Base-by-base conservation (phyloP, 37 sponge, comb jelly and placozoan species). In the Chondrosia reniformis region DNA sequence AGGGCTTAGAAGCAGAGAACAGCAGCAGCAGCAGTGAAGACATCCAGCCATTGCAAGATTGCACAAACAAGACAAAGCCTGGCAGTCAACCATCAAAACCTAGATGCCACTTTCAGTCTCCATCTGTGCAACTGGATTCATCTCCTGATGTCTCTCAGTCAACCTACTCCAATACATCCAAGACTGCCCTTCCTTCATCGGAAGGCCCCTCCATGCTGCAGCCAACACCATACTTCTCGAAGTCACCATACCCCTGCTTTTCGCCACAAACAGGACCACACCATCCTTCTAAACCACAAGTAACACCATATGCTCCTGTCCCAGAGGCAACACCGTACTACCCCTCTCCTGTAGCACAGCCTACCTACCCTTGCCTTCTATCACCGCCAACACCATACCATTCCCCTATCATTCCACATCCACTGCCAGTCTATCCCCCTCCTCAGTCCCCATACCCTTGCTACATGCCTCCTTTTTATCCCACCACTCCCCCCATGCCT, bases 291-390 rank as follows among this genome's bases (percentile, higher is more conserved):
- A 17, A 19, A 49, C 54, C 54, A 49, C 54, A 49, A 49, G 15
- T 17, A 49, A 49, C 17, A 49, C 54, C 54, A 19, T 17, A 12
- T 49, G 12, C 17, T 49, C 12, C 17, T 12, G 15, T 49, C 12
- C 54, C 54, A 49, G 15, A 49, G 54, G 54, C 54, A 49, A 49
- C 54, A 49, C 54, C 54, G 54, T 49, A 49, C 54, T 49, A 49
- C 54, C 54, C 17, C 12, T 49, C 54, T 49, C 54, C 54, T 49
- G 54, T 49, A 17, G 15, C 54, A 49, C 54, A 49, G 54, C 54
- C 54, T 49, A 19, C 54, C 12, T 49, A 49, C 17, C 54, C 12
- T 49, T 49, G 54, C 54, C 54, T 49, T 49, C 54, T 17, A 19
- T 49, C 17, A 49, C 54, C 15, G 54, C 54, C 54, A 49, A 19